Evolutionary conservation across 2,888 invertebrate species (phyloP), one percentile per base, ranked within the genome.

Genomic region (Odontocolon sp.): DNA sequence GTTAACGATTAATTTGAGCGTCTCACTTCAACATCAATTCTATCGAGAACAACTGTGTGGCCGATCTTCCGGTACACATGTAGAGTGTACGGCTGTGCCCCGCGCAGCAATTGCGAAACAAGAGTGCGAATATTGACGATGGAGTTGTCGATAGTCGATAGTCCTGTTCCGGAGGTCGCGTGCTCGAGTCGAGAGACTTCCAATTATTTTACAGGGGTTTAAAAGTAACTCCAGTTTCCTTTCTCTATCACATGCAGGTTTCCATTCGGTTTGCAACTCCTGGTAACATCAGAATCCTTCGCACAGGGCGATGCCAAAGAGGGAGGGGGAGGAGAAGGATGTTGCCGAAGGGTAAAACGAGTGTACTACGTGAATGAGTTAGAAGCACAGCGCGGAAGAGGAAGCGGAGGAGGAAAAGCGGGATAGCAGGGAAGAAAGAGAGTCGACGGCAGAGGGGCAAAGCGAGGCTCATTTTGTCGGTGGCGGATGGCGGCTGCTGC

Each of bases 381-480:
- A 67, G 18, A n/a, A 40, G 11, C 3, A 9, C 18, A 14, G 18
- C 2, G 33, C 42, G 5, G 54, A 31, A 9, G 21, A 28, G n/a
- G 11, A 50, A 28, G 52, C 11, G 45, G 40, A 38, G 11, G 47
- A 70, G 45, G 45, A 57, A 74, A 67, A 74, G 57, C 54, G 69
- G 50, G 70, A 67, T 71, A 69, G 57, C 63, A 72, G 72, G 63
- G 77, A 68, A 68, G 77, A 72, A 57, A 68, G 47, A 67, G 45
- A 61, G 77, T 50, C 68, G 75, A 66, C 64, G 74, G 72, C 77
- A 77, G 78, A 74, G 63, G 66, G 61, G 83, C 84, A 85, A 86
- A 85, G 87, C 87, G 89, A 89, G 86, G 89, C 89, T 89, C 89
- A 89, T 89, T 89, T 90, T 89, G 89, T 88, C 87, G 89, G 88